Evolutionary conservation across 1,140 invertebrate genomes (phyloP).

Genomic region (Arion vulgaris): DNA sequence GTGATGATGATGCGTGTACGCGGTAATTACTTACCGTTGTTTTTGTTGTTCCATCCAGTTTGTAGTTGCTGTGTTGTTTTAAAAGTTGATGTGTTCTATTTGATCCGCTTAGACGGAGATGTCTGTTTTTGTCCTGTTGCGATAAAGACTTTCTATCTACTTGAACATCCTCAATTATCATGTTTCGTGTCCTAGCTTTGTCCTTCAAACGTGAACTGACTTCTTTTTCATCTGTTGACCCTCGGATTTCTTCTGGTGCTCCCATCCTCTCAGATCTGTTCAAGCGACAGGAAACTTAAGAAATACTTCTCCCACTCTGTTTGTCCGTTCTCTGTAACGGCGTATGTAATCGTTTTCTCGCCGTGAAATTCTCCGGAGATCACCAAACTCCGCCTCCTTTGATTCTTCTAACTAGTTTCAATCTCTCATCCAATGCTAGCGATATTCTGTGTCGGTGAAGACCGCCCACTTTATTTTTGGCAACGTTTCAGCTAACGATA

Average conservation of each 20-base stretch:
- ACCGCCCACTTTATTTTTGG: neutral
- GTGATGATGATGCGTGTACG: neutral
- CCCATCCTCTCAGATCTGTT: conserved; percentile 14
- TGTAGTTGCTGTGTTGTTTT: neutral
- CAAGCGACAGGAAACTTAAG: conserved; percentile 6
- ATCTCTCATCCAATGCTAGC: neutral
- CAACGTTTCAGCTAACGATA: conserved; percentile 21
- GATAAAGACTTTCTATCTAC: neutral
- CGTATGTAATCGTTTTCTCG: conserved; percentile 2
- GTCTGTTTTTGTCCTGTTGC: conserved; percentile 10
- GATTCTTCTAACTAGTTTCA: neutral
- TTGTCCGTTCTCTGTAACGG: neutral
- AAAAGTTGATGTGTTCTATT: neutral
- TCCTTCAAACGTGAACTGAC: conserved; percentile 5
- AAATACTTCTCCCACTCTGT: neutral
- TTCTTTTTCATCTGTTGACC: conserved; percentile 24
- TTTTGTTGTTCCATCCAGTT: neutral
- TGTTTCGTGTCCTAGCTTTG: neutral
- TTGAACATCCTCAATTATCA: conserved; percentile 3
- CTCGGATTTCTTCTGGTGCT: conserved; percentile 15
- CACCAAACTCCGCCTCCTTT: conserved; percentile 14
- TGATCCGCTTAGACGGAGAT: neutral
- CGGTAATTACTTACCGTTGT: neutral
- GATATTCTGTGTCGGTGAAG: neutral
- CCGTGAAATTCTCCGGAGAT: neutral